Base-by-base conservation (phyloP, 1,140 invertebrate species). In the Drosophila kohkoa region DNA sequence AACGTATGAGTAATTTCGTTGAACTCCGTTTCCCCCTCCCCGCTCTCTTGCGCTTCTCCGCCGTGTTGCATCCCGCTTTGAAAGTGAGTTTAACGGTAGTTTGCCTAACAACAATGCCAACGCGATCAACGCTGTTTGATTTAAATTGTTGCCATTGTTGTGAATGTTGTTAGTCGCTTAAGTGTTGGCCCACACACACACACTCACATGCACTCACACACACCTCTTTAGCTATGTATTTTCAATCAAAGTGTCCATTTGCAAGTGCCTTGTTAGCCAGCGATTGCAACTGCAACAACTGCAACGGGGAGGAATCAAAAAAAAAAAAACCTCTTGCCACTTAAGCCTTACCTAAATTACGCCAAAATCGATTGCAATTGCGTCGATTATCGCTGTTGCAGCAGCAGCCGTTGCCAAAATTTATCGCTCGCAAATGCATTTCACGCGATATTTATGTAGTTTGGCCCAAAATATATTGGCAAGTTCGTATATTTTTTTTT, bases 21-120 rank as follows among this genome's bases (percentile, higher is more conserved):
- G 20, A n/a, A 15, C 16, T 8, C 28, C 10, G 32, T 7, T 15
- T 3, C 32, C 20, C 54, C 8, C n/a, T 3, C 25, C 1, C 16
- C 30, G 16, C 59, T 64, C 46, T 3, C 28, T 51, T 2, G 5
- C 15, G 13, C 5, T 41, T 3, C 46, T 35, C 13, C 25, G 7
- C 41, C 6, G 28, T 28, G 35, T 28, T 10, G 32, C 10, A 4
- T 5, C 28, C 38, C 16, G 85, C 85, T 89, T 86, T 66, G 85
- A 81, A 90, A 89, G 86, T 89, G 85, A 89, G 85, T 83, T 89
- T 89, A 89, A 89, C 85, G 85, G 85, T 89, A 89, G 85, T 89
- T 89, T 89, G 73, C 74, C 81, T 79, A 90, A 90, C 85, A 89
- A 81, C 85, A 83, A 89, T 79, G 66, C 54, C 72, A 80, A 63